phyloP scores from a whole-genome alignment of 1,140 invertebrate species.

The Scaptomyza montana region DNA sequence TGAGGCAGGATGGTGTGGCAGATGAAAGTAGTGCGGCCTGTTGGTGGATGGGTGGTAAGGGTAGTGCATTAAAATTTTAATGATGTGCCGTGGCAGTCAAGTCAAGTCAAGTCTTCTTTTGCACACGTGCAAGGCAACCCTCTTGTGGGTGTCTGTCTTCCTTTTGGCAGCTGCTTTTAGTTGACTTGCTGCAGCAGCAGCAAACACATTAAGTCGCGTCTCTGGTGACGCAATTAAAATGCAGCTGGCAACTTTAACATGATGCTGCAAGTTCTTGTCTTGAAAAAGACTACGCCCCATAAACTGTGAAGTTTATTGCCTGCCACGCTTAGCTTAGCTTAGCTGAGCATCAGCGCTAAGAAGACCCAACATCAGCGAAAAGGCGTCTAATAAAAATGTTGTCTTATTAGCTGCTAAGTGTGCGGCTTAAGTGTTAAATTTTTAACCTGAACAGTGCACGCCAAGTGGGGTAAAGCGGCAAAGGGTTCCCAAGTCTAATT shows the following conservation, averaged over 20 bases:
- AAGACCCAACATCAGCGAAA: background rate
- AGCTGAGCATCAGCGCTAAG: background rate
- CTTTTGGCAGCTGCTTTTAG: conserved; percentile 31
- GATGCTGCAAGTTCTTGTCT: background rate
- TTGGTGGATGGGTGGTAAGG: background rate
- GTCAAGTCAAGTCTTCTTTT: conserved; percentile 44
- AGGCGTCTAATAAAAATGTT: conserved; percentile 53
- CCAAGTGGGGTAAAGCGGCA: background rate
- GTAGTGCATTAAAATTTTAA: conserved; percentile 71
- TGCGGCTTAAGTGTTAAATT: conserved; percentile 18
- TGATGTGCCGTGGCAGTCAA: conserved; percentile 64
- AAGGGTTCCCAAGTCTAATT: background rate
- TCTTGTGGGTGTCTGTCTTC: conserved; percentile 25
- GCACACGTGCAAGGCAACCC: conserved; percentile 7
- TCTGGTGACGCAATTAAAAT: conserved; percentile 69
- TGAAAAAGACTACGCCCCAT: conserved; percentile 26
- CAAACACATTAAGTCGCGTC: conserved; percentile 48
- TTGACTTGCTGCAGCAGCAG: conserved; percentile 35
- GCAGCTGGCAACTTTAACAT: conserved; percentile 55
- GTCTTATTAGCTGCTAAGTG: conserved; percentile 74
- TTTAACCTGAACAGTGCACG: conserved; percentile 21
- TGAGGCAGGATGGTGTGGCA: conserved; percentile 2
- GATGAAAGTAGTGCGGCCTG: background rate
- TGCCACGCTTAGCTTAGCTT: conserved; percentile 15
- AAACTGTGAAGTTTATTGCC: conserved; percentile 58